Conservation (phyloP, 2,113 vertebrate species). For the Patagioenas fasciata region DNA sequence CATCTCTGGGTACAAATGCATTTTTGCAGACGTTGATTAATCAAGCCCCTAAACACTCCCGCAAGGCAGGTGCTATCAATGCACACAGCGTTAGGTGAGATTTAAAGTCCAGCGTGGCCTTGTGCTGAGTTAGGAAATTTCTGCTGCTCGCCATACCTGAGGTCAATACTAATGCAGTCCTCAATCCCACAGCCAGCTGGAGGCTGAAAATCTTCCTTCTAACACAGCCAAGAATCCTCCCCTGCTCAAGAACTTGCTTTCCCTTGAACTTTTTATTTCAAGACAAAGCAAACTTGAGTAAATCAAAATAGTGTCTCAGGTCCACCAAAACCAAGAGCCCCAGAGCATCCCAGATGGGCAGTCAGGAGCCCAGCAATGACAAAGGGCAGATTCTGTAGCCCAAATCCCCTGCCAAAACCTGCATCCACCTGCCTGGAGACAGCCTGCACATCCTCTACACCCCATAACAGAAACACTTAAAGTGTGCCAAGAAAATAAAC, state of each 20-base stretch:
- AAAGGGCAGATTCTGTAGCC: not conserved
- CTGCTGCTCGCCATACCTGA: not conserved
- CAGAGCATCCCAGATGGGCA: not conserved
- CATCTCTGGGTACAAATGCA: not conserved
- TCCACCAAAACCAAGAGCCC: not conserved
- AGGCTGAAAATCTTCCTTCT: not conserved
- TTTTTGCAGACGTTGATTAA: not conserved
- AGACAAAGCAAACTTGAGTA: not conserved
- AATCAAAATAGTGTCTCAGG: not conserved
- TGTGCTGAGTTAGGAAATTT: not conserved
- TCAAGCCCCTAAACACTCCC: not conserved
- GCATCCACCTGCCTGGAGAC: not conserved
- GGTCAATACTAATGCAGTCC: constrained; percentile 40
- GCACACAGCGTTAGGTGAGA: not conserved
- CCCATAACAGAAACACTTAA: not conserved
- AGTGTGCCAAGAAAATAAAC: not conserved
- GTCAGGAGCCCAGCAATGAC: not conserved
- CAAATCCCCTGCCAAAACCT: not conserved
- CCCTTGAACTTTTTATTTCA: not conserved
- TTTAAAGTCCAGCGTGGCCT: not conserved
- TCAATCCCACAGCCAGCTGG: not conserved
- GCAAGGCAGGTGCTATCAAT: not conserved
- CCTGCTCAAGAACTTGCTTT: not conserved
- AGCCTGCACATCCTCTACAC: not conserved
- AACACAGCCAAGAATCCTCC: not conserved